Conservation (phyloP, 2,113 vertebrate species). For the Orientallactaga bullata region DNA sequence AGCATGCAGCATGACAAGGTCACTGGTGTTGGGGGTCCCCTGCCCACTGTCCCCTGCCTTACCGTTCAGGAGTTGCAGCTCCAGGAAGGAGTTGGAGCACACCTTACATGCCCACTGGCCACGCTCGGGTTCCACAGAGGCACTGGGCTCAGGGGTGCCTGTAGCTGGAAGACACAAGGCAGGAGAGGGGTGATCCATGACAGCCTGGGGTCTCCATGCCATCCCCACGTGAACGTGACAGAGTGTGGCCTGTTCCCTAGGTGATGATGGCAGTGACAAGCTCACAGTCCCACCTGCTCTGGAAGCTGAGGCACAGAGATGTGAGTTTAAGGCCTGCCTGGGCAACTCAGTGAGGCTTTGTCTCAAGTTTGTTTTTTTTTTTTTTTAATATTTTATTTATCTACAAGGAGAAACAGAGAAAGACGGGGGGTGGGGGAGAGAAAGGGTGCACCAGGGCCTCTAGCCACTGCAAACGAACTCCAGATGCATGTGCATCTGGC, state of each 20-base stretch:
- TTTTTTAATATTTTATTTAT: too few relatives aligned
- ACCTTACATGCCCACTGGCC: constrained; percentile 89
- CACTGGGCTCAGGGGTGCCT: constrained; percentile 78
- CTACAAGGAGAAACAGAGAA: too few relatives aligned
- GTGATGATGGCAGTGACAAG: neutral
- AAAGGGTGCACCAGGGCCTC: too few relatives aligned
- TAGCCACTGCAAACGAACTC: too few relatives aligned
- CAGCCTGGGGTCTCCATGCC: too few relatives aligned
- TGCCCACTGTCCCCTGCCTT: neutral
- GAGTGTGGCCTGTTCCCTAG: neutral
- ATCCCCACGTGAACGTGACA: too few relatives aligned
- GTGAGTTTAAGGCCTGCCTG: neutral
- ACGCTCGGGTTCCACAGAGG: constrained; percentile 82
- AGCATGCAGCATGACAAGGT: too few relatives aligned
- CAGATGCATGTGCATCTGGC: too few relatives aligned
- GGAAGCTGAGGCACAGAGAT: neutral
- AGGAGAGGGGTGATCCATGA: neutral
- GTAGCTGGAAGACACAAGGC: constrained; percentile 74
- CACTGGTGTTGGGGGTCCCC: neutral
- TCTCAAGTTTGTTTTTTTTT: neutral
- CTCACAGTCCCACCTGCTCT: neutral
- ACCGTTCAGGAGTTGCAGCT: constrained; percentile 90
- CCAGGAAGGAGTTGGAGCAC: constrained; percentile 86
- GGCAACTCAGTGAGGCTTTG: neutral
- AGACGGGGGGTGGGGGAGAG: too few relatives aligned